phyloP scores from a whole-genome alignment of 2,797 vertebrate genomes.

The Myotis findleyi region DNA sequence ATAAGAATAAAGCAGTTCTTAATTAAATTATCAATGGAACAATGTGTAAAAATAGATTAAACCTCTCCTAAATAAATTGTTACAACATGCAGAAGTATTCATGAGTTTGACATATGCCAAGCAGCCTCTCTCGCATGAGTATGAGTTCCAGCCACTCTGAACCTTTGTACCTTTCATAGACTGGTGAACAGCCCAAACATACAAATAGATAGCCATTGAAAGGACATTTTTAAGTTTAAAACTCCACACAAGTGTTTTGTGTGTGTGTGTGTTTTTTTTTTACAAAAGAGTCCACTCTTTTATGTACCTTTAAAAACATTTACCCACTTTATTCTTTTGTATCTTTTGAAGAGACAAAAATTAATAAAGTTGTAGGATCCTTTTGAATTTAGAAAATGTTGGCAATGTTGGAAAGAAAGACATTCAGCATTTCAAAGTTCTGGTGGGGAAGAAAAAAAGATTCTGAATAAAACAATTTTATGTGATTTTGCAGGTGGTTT shows the following conservation, averaged over 20 bases:
- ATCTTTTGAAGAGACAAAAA: constrained; percentile 85
- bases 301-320: constrained; percentile 83
- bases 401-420: constrained; percentile 88
- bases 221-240: constrained; percentile 81
- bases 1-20: constrained; percentile 34
- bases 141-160: constrained; percentile 23
- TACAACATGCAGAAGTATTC: constrained; percentile 16
- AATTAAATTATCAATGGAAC: neutral
- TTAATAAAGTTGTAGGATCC: constrained; percentile 87
- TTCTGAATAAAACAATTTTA: constrained; percentile 92
- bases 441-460: constrained; percentile 88
- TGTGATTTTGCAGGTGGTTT: constrained; percentile 93
- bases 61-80: constrained; percentile 17
- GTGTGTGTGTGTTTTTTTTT: constrained; percentile 33
- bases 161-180: constrained; percentile 61
- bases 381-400: constrained; percentile 88
- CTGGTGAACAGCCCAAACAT: constrained; percentile 29
- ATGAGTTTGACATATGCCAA: constrained; percentile 55
- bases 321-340: constrained; percentile 80
- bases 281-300: constrained; percentile 68
- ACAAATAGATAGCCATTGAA: constrained; percentile 56
- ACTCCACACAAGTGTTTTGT: constrained; percentile 63
- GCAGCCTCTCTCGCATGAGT: neutral
- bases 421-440: constrained; percentile 89
- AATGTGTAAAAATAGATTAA: constrained; percentile 14